These are phyloP conservation scores for Adelphocoris suturalis DNA, from an alignment of 2,888 invertebrate genomes.

Conservation along the genomic window DNA sequence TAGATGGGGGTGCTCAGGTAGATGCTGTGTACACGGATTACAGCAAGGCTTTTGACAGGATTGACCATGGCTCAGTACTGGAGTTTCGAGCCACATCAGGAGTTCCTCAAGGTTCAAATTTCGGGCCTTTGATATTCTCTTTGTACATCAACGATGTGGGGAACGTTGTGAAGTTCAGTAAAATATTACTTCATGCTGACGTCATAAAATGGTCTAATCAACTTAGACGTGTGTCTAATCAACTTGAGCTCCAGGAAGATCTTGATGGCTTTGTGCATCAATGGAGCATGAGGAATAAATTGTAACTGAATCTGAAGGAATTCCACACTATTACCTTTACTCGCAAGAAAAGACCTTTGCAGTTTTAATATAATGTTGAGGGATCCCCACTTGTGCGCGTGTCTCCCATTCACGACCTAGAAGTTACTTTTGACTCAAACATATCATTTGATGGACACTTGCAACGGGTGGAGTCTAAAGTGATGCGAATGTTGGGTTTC, in stretches of 20 bases:
- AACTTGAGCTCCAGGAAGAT: neutral
- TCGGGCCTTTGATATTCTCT: neutral
- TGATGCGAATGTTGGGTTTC: no score
- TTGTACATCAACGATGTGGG: neutral
- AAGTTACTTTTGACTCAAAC: no score
- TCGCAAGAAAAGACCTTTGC: no score
- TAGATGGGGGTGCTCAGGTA: neutral
- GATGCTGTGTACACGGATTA: neutral
- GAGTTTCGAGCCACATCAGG: neutral
- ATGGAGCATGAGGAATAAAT: neutral
- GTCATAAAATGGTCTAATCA: neutral
- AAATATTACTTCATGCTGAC: neutral
- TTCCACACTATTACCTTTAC: neutral
- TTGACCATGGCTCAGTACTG: neutral
- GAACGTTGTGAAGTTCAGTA: neutral
- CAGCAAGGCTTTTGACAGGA: neutral
- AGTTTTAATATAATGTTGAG: no score
- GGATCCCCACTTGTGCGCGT: no score
- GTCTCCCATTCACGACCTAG: no score
- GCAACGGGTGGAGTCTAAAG: no score
- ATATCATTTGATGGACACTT: no score
- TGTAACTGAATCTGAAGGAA: neutral
- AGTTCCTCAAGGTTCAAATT: neutral
- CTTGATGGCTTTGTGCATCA: neutral
- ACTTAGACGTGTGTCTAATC: neutral